Conservation (phyloP, 64 coral and sea anemone species). For the Montipora capricornis region DNA sequence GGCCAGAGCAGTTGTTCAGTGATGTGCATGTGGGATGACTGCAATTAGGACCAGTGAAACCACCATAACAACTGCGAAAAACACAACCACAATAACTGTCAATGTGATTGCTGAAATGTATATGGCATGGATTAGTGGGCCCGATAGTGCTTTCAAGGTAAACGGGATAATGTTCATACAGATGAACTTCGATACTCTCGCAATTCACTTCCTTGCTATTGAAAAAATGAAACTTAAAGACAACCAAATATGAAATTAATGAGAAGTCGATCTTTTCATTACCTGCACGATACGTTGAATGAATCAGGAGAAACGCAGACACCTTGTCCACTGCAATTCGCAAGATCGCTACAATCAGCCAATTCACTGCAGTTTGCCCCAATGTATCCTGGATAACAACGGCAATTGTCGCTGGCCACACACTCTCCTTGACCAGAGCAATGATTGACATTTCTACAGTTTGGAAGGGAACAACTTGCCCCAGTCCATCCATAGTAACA, state of each 20-base stretch:
- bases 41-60: slow-evolving; percentile 59
- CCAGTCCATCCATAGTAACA: slow-evolving; percentile 69
- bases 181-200: background rate
- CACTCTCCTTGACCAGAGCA: slow-evolving; percentile 67
- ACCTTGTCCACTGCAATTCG: slow-evolving; percentile 58
- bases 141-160: background rate
- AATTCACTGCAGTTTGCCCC: slow-evolving; percentile 36
- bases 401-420: slow-evolving; percentile 44
- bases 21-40: slow-evolving; percentile 29
- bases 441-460: slow-evolving; percentile 60
- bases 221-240: slow-evolving; percentile 12
- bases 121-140: background rate
- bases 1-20: slow-evolving; percentile 57
- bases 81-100: background rate
- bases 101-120: background rate
- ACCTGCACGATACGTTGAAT: slow-evolving; percentile 63
- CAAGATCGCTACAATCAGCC: slow-evolving; percentile 45
- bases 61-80: slow-evolving; percentile 51
- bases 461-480: slow-evolving; percentile 58
- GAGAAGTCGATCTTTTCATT: background rate
- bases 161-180: background rate
- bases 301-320: slow-evolving; percentile 23
- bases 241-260: slow-evolving; percentile 8
- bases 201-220: background rate
- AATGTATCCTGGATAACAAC: slow-evolving; percentile 49